A percentile compares a stretch with the other conserved stretches of the same genome.
These are phyloP conservation scores for Bellardia bayeri DNA, from an alignment of 2,888 invertebrate species.

Conservation along the genomic window DNA sequence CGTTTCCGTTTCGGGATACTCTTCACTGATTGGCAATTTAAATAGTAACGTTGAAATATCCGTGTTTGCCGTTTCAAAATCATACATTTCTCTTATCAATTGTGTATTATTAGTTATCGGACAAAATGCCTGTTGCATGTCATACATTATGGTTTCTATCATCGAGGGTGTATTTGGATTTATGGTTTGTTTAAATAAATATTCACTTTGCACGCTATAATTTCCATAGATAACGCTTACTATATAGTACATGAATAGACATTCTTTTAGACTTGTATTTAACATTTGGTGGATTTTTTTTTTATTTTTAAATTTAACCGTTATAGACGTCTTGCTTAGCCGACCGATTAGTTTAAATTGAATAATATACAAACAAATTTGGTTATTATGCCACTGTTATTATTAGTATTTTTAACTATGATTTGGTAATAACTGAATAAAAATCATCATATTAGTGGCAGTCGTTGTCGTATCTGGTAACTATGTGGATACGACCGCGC, in stretches of 20 bases:
- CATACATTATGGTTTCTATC: constrained; percentile 74
- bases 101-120: constrained; percentile 78
- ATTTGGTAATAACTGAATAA: constrained; percentile 51
- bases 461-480: constrained; percentile 19
- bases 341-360: constrained; percentile 68
- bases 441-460: constrained; percentile 36
- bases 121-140: constrained; percentile 80
- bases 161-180: constrained; percentile 52
- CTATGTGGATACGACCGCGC: background rate
- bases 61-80: constrained; percentile 70
- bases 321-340: constrained; percentile 60
- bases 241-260: constrained; percentile 22
- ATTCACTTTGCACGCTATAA: constrained; percentile 45
- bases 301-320: constrained; percentile 18
- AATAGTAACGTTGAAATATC: constrained; percentile 70
- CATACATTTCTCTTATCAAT: constrained; percentile 79
- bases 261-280: constrained; percentile 35
- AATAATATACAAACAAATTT: constrained; percentile 57
- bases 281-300: constrained; percentile 50
- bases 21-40: constrained; percentile 58
- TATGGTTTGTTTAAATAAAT: constrained; percentile 47
- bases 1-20: constrained; percentile 57
- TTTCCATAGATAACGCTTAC: background rate
- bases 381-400: constrained; percentile 55
- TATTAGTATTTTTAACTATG: constrained; percentile 46